Evolutionary conservation across 2,888 invertebrate genomes (phyloP).

Genomic region (Gasteruption jaculator): DNA sequence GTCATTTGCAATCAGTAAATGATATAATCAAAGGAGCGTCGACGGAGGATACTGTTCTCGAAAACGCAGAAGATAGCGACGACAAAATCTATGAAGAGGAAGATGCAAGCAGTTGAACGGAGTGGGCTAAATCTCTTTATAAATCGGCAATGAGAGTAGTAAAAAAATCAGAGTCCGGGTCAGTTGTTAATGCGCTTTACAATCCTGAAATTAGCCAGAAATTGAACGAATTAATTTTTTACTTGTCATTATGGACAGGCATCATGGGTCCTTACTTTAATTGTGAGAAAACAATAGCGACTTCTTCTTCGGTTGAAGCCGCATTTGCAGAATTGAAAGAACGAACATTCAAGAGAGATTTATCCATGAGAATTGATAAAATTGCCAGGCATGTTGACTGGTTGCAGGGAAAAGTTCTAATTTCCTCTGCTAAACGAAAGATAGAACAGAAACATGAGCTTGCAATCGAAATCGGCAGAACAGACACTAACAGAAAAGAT

Average conservation of each 20-base stretch:
- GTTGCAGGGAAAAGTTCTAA: no score
- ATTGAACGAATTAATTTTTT: slow-evolving; percentile 10
- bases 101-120: slow-evolving; percentile 8
- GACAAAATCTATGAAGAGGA: slow-evolving; percentile 1
- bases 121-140: slow-evolving; percentile 10
- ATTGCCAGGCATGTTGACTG: no score
- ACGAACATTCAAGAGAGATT: slow-evolving; percentile 12
- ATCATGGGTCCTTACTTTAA: slow-evolving; percentile 12
- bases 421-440: no score
- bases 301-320: slow-evolving; percentile 19
- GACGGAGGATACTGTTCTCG: slow-evolving; percentile 1
- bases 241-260: slow-evolving; percentile 19
- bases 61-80: neutral
- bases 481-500: no score
- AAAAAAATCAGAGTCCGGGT: neutral
- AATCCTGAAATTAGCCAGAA: slow-evolving; percentile 16
- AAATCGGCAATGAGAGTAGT: slow-evolving; percentile 8
- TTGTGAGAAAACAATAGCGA: slow-evolving; percentile 9
- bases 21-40: slow-evolving; percentile 10
- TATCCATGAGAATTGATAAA: slow-evolving; percentile 19
- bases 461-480: no score
- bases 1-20: slow-evolving; percentile 10
- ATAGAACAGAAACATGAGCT: no score
- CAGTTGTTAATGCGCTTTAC: slow-evolving; percentile 18
- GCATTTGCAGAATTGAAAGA: slow-evolving; percentile 20